Evolutionary conservation across 2,797 vertebrate genomes (phyloP).

Genomic region (Bothrops alternatus): DNA sequence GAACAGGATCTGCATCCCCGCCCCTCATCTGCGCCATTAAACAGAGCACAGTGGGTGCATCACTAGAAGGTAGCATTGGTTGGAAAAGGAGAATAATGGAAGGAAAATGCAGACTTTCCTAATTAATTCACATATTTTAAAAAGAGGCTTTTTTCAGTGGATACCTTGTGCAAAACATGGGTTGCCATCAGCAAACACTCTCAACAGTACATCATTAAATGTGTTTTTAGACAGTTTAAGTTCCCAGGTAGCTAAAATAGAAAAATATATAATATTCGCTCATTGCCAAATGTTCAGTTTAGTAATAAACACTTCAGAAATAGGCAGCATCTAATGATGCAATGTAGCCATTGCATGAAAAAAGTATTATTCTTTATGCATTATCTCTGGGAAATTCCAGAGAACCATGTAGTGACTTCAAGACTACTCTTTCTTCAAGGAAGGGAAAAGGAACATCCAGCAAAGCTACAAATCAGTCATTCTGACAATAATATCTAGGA

Average conservation of each 20-base stretch:
- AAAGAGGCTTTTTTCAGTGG: neutral
- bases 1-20: neutral
- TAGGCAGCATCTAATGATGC: neutral
- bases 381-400: neutral
- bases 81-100: neutral
- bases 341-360: neutral
- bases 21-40: neutral
- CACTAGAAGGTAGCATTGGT: neutral
- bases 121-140: neutral
- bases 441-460: neutral
- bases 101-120: neutral
- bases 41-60: neutral
- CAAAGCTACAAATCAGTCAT: neutral
- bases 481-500: neutral
- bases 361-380: neutral
- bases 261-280: neutral
- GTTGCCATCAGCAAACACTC: neutral
- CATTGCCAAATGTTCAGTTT: neutral
- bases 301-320: neutral
- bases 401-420: neutral
- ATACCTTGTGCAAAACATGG: neutral
- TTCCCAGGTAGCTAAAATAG: neutral
- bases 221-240: neutral
- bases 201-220: neutral
- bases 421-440: neutral